A percentile compares a stretch with the other conserved stretches of the same genome.
These are phyloP conservation scores for Tipula lateralis DNA, from an alignment of 2,888 invertebrate genomes.

Conservation along the genomic window DNA sequence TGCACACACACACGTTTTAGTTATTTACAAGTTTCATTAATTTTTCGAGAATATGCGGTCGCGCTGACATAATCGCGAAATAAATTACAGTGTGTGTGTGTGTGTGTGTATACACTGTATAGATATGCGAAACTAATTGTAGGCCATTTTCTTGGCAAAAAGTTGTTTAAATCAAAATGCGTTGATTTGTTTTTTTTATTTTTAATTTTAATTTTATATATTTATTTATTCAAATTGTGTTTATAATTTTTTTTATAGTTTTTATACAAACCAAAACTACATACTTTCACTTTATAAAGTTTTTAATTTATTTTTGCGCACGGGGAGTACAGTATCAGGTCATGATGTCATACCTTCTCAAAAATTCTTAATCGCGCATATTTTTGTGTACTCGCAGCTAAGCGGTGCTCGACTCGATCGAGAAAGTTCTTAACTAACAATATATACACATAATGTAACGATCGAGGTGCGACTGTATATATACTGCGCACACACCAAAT, in stretches of 20 bases:
- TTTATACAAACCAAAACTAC: neutral
- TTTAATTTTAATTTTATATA: slow-evolving; percentile 24
- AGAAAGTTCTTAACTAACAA: neutral
- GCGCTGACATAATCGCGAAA: neutral
- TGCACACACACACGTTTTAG: neutral
- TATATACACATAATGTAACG: too few relatives aligned
- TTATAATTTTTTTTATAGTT: slow-evolving; percentile 13
- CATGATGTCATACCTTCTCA: neutral
- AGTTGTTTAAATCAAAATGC: slow-evolving; percentile 1
- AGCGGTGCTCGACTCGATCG: neutral
- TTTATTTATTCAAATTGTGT: slow-evolving; percentile 24
- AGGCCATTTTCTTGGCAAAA: slow-evolving; percentile 14
- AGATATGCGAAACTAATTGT: neutral
- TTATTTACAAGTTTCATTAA: neutral
- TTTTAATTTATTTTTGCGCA: neutral
- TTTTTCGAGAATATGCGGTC: neutral
- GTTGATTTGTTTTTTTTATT: neutral
- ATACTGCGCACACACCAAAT: neutral
- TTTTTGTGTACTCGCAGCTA: neutral
- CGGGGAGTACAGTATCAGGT: neutral
- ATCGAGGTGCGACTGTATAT: neutral
- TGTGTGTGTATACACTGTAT: neutral
- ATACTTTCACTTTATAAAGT: slow-evolving; percentile 13
- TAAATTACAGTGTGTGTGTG: neutral
- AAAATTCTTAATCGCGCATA: neutral